Evolutionary conservation across 1,140 invertebrate genomes (phyloP), one percentile per base, ranked within the genome.

Genomic region (Zophobas morio): DNA sequence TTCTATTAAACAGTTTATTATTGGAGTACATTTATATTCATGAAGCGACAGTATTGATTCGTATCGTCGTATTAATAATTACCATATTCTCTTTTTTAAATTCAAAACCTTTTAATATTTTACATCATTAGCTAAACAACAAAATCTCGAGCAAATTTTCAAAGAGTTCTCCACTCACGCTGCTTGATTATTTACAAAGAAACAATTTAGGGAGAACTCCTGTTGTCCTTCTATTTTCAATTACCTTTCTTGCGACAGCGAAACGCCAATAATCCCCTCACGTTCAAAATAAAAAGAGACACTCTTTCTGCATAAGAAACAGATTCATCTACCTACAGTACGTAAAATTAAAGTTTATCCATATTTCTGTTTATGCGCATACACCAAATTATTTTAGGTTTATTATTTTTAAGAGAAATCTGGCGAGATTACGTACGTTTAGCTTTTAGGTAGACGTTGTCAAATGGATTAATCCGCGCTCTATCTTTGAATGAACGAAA

Each of bases 211-310:
- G 6, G 20, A 4, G 54, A 33, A 35, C 34, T 57, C 20, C 34
- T 33, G 34, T 34, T 35, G 20, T 35, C 54, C 6, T 1, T 35
- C 20, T 32, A 34, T 57, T 57, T 57, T 57, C 54, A 57, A 57
- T 57, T 57, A 57, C 54, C 20, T 57, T 4, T 57, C 32, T 57
- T 57, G 54, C 34, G 54, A 57, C 54, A 57, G 20, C 34, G 32
- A 57, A 57, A 33, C 54, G 54, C 20, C 54, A 32, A 6, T 57
- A 57, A 57, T 57, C 54, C 54, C 6, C 54, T 57, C 54, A 57
- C 54, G 54, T 57, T 35, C 34, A 57, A 57, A 33, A 34, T 6
- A 35, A 57, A 57, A 57, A 33, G 34, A 33, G 6, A 33, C 42
- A 46, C 42, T 6, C 20, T 32, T 35, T 6, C 20, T 33, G 5